phyloP scores from a whole-genome alignment of 64 coral and sea anemone species.

The Trachythela sp. region DNA sequence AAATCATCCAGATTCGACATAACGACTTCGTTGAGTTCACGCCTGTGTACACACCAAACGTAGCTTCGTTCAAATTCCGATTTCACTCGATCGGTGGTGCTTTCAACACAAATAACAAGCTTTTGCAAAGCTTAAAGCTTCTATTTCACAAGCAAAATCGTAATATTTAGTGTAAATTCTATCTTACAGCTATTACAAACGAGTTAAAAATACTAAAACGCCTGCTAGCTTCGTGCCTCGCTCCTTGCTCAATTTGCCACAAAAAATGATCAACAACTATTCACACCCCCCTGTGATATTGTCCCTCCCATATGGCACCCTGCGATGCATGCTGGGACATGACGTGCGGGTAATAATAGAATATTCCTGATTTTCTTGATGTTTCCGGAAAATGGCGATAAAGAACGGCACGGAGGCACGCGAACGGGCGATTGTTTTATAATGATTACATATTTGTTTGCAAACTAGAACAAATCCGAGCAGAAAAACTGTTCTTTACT shows the following conservation, averaged over 20 bases:
- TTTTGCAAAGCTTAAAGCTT: background rate
- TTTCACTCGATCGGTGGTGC: background rate
- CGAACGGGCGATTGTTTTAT: background rate
- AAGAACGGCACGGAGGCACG: background rate
- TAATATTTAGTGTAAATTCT: background rate
- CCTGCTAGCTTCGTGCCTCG: background rate
- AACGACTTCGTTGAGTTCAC: background rate
- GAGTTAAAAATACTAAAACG: background rate
- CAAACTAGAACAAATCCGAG: too few species aligned
- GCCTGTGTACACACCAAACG: background rate
- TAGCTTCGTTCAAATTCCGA: background rate
- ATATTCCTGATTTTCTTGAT: background rate
- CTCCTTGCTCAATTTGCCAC: background rate
- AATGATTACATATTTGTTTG: background rate
- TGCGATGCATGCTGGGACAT: background rate
- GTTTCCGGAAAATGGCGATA: background rate
- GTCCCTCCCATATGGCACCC: background rate
- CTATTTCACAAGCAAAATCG: background rate
- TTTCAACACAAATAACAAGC: background rate
- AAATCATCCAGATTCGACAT: constrained; percentile 14
- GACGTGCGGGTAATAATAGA: background rate
- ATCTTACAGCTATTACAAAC: background rate
- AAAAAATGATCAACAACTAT: background rate
- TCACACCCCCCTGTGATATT: background rate
- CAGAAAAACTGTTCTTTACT: too few species aligned